A percentile compares a stretch with the other conserved stretches of the same genome.
Conservation (phyloP, 2,113 vertebrate species). For the Chionodraco myersi region DNA sequence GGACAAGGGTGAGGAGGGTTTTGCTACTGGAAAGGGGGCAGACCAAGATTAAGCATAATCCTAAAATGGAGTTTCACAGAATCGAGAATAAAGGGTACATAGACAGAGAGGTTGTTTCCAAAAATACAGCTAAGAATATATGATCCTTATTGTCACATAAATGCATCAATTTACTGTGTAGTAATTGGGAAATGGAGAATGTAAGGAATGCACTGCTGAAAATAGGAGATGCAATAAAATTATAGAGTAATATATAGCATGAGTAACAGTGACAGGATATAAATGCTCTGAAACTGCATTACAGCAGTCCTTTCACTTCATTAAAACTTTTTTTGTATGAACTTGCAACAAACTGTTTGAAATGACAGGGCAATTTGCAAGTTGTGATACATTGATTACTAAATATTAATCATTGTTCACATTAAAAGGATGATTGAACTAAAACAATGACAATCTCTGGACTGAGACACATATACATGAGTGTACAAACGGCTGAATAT, state of each 20-base stretch:
- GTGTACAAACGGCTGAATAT: no score
- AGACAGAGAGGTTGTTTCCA: constrained; percentile 30
- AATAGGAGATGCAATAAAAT: neutral
- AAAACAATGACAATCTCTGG: no score
- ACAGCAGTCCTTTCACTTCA: neutral
- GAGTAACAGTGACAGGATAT: no score
- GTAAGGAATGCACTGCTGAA: neutral
- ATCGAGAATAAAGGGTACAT: constrained; percentile 11
- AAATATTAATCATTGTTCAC: no score
- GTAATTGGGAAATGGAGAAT: neutral
- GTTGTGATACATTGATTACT: neutral
- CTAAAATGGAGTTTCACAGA: constrained; percentile 45
- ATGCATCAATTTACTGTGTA: constrained; percentile 20
- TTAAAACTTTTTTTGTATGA: neutral
- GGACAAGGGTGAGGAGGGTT: constrained; percentile 50
- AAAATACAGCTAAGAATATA: constrained; percentile 13
- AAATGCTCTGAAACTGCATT: neutral
- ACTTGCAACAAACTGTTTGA: neutral
- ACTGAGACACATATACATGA: no score
- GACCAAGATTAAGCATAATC: constrained; percentile 74
- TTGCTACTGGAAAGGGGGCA: constrained; percentile 56
- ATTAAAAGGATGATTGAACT: no score
- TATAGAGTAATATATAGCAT: neutral
- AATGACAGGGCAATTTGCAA: neutral
- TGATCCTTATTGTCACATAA: constrained; percentile 37